A percentile compares a stretch with the other conserved stretches of the same genome.
Evolutionary conservation across 2,797 vertebrate genomes (phyloP).

Genomic region (Tragelaphus eurycerus): DNA sequence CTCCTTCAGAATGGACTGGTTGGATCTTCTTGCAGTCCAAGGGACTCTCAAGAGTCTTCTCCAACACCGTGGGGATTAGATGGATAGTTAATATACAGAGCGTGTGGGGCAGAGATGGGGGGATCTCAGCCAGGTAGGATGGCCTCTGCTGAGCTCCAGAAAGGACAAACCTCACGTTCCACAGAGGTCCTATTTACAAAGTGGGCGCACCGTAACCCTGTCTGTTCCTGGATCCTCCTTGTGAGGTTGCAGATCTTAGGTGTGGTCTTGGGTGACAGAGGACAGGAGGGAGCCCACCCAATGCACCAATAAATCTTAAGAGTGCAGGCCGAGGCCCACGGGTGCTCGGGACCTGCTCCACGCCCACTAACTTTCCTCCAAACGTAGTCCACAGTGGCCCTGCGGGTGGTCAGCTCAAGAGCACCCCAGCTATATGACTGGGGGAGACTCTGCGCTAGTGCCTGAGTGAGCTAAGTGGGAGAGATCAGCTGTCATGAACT

Average conservation of each 20-base stretch:
- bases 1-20: too few species aligned
- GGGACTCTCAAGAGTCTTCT: too few species aligned
- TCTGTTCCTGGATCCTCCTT: accelerated
- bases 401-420: accelerated
- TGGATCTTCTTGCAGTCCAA: too few species aligned
- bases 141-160: background rate
- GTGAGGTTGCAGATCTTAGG: background rate
- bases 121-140: background rate
- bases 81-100: accelerated
- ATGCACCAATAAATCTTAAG: background rate
- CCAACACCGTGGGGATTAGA: accelerated
- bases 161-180: accelerated
- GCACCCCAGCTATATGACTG: accelerated
- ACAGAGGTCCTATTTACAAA: accelerated
- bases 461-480: background rate
- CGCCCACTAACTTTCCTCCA: accelerated
- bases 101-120: accelerated
- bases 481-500: accelerated
- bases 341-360: background rate
- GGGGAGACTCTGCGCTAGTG: accelerated
- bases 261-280: background rate
- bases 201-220: accelerated
- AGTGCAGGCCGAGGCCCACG: accelerated
- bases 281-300: too few species aligned
- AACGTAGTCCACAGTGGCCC: background rate